Conservation (phyloP, 2,888 invertebrate genomes). For the Volucella inanis region DNA sequence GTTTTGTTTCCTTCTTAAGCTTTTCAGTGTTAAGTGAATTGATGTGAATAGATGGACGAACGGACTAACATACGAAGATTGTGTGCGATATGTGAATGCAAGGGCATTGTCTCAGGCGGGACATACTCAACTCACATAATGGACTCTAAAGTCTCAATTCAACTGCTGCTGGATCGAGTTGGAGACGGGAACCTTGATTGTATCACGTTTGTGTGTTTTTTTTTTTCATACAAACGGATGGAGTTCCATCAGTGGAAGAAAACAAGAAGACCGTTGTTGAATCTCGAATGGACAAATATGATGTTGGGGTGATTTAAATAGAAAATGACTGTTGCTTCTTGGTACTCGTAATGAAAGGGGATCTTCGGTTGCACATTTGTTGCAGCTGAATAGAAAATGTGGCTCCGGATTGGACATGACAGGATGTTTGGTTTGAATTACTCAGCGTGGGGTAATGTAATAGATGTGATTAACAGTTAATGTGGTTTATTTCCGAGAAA, state of each 20-base stretch:
- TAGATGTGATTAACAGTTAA: too few relatives aligned
- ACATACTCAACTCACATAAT: conserved; percentile 17
- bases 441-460: too few relatives aligned
- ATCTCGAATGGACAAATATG: conserved; percentile 3
- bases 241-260: not conserved
- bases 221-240: conserved; percentile 18
- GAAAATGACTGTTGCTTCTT: conserved; percentile 51
- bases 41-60: conserved; percentile 29
- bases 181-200: not conserved
- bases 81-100: conserved; percentile 45
- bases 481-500: too few relatives aligned
- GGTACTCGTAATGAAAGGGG: conserved; percentile 31
- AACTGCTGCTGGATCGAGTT: not conserved
- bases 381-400: too few relatives aligned
- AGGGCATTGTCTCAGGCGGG: conserved; percentile 35
- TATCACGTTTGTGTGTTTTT: conserved; percentile 30
- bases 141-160: conserved; percentile 36
- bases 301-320: conserved; percentile 45
- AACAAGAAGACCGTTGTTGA: conserved; percentile 37
- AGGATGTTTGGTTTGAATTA: too few relatives aligned
- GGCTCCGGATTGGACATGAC: too few relatives aligned
- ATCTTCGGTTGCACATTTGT: not conserved
- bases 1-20: not conserved
- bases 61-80: too few relatives aligned
- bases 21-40: conserved; percentile 27